Evolutionary conservation across 2,888 invertebrate species (phyloP), one percentile per base, ranked within the genome.

Genomic region (Pecten maximus): DNA sequence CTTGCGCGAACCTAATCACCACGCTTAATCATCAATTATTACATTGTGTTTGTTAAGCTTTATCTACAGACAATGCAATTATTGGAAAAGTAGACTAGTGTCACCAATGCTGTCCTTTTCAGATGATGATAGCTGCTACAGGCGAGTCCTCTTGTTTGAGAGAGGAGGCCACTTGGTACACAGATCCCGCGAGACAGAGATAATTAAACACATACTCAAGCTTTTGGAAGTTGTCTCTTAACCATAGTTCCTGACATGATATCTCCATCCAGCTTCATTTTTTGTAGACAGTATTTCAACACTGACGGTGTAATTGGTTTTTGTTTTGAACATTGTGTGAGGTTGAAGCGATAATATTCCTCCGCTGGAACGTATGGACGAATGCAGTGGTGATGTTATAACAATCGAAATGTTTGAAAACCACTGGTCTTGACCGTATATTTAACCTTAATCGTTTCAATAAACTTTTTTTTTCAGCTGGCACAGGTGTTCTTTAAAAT

Each of bases 91-190:
- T 44, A 23, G 16, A n/a, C 6, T 16, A 23, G 2, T 60, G 48
- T 16, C 12, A 19, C 19, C 0, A 1, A 48, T 48, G 48, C 19
- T 23, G 19, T 19, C 54, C 19, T 6, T 74, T 74, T 74, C 35
- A 88, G 89, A 88, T 15, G 74, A 89, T 44, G 91, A 90, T 23
- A 91, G 89, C 86, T 90, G 88, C 90, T n/a, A 91, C 35, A 88
- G 87, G 8, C 50, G 90, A 50, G 89, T 89, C 23, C 87, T 92
- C 16, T 86, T 88, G n/a, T 91, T 92, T 88, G 89, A 88, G n/a
- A 87, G 91, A 19, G 93, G 92, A 16, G 93, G 93, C 35, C 93
- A 93, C 44, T 40, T 93, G n/a, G 89, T 91, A 35, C 92, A 93
- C 74, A 87, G 90, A 23, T 89, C 91, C 8, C 88, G 92, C 54